Evolutionary conservation across 2,113 vertebrate genomes (phyloP).

Genomic region (Zosterops pallidus): DNA sequence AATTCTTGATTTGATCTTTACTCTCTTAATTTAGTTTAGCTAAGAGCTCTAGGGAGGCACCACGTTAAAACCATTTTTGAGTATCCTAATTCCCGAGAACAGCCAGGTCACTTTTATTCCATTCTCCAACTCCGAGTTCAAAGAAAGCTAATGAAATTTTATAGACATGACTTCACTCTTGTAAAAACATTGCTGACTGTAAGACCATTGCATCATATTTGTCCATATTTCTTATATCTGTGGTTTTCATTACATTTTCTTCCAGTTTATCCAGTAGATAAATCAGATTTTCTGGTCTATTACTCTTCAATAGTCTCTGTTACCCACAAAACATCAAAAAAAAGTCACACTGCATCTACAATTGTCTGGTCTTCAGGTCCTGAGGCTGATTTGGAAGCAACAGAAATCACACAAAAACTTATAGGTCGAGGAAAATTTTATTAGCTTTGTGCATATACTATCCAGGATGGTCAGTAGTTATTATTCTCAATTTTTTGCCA

Average conservation of each 20-base stretch:
- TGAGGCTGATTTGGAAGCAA: background rate
- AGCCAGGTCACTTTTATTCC: background rate
- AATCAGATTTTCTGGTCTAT: conserved; percentile 5
- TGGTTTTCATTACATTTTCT: background rate
- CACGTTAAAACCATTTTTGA: background rate
- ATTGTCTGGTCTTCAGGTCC: background rate
- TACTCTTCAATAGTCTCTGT: background rate
- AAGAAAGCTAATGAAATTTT: background rate
- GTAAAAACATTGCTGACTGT: background rate
- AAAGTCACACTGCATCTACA: background rate
- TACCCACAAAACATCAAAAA: background rate
- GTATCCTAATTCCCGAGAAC: background rate
- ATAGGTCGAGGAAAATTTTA: background rate
- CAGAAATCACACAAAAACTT: background rate
- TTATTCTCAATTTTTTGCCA: background rate
- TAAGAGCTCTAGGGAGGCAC: background rate
- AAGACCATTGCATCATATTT: background rate
- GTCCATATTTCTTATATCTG: background rate
- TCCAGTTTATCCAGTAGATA: background rate
- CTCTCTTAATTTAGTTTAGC: background rate
- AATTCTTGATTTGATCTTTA: background rate
- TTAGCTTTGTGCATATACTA: background rate
- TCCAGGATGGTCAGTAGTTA: background rate
- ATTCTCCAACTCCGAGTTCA: background rate
- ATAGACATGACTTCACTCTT: background rate